Conservation (phyloP, 2,797 vertebrate species). For the Danio choprae region DNA sequence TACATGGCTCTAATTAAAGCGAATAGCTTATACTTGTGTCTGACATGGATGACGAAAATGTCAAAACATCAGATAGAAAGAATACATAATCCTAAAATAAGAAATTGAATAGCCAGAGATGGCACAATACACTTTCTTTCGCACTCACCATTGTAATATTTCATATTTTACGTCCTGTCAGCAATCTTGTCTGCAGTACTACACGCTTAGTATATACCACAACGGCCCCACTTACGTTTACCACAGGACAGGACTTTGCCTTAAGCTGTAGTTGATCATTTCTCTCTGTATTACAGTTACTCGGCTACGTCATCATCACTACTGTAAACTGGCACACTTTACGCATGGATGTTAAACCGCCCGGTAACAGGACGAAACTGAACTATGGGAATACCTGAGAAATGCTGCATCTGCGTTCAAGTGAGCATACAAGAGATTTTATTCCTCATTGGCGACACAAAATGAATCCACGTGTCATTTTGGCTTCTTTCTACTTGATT, state of each 20-base stretch:
- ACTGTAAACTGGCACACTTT: background rate
- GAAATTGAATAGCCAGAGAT: too few relatives aligned
- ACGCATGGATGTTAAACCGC: background rate
- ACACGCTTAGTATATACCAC: background rate
- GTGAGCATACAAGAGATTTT: background rate
- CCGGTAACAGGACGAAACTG: too few relatives aligned
- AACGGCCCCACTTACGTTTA: too few relatives aligned
- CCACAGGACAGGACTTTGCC: background rate
- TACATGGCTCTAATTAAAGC: too few relatives aligned
- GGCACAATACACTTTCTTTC: too few relatives aligned
- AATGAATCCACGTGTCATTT: constrained; percentile 45
- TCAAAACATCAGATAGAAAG: too few relatives aligned
- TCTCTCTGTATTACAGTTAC: background rate
- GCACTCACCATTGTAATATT: too few relatives aligned
- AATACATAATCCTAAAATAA: too few relatives aligned
- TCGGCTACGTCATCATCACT: background rate
- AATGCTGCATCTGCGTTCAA: constrained; percentile 11
- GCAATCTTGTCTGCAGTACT: background rate
- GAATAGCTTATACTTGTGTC: too few relatives aligned
- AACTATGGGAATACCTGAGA: constrained; percentile 19
- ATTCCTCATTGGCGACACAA: constrained; percentile 1
- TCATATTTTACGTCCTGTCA: background rate
- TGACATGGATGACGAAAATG: too few relatives aligned
- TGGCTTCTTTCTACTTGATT: constrained; percentile 36
- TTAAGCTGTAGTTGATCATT: background rate